Evolutionary conservation across 2,113 vertebrate species (phyloP), one percentile per base, ranked within the genome.

Genomic region (Hippocampus comes): DNA sequence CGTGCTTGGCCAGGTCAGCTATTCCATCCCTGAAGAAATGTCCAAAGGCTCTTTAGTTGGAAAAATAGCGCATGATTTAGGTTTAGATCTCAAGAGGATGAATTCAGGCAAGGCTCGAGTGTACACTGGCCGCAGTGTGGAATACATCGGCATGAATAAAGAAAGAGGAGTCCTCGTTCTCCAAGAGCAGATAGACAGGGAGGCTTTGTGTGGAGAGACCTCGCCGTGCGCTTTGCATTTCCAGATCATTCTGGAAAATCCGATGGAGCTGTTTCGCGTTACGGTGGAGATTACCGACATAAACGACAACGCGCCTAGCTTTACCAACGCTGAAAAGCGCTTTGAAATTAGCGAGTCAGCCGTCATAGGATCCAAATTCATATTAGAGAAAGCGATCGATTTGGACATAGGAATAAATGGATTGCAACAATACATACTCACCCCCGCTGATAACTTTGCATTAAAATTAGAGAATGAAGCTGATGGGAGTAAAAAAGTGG

Each of bases 221-320:
- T 56, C 65, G 21, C 87, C 42, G 1, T 94, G 94, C 61, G 73
- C 91, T 63, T 68, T 94, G 51, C 83, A 90, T 76, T 93, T 93
- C 75, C 92, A 94, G 66, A 85, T 94, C 10, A 82, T 93, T 70
- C 23, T 94, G 51, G 89, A 93, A 70, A 92, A 91, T 4, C 93
- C 94, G 1, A 89, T 94, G 74, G 89, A 92, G 63, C 89, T 94
- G 78, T 70, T 91, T 86, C 68, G 77, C 87, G 6, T 85, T 9
- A 78, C 78, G 5, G 68, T 85, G 2, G 75, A 91, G 9, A 83
- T 94, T 30, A 79, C 38, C 20, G 94, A 94, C 63, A 76, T 93
- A 75, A 94, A 94, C 79, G 93, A 94, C 25, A 84, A 86, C n/a
- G 6, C 85, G 9, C 88, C 88, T 0, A 75, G 59, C 2, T 79